Percentiles rank a stretch among this genome's conserved stretches.
Evolutionary conservation across 2,797 vertebrate genomes (phyloP).

Genomic region (Pangasius larnaudii): DNA sequence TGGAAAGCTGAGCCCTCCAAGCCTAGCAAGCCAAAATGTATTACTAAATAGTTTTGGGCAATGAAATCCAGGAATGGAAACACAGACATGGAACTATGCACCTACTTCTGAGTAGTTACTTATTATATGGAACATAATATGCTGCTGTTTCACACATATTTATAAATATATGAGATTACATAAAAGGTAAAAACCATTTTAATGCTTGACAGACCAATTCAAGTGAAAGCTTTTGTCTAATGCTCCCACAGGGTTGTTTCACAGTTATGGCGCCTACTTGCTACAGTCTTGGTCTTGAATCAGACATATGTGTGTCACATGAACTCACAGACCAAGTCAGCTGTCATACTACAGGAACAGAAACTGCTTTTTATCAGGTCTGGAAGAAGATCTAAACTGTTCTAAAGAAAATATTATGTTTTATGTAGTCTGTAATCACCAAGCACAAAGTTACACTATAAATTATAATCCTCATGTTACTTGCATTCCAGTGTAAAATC

Average conservation of each 20-base stretch:
- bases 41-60: slow-evolving; percentile 26
- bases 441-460: slow-evolving; percentile 46
- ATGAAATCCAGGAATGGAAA: slow-evolving; percentile 4
- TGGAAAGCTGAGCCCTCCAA: slow-evolving; percentile 16
- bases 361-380: background rate
- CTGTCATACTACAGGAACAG: background rate
- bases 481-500: slow-evolving; percentile 50
- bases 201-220: slow-evolving; percentile 13
- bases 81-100: background rate
- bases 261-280: background rate
- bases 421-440: slow-evolving; percentile 34
- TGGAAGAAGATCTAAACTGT: background rate
- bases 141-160: background rate
- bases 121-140: background rate
- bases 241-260: background rate
- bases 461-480: slow-evolving; percentile 47
- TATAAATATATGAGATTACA: background rate
- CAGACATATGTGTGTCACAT: background rate
- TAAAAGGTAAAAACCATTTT: background rate
- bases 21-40: slow-evolving; percentile 17
- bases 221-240: background rate
- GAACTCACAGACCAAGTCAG: background rate
- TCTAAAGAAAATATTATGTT: slow-evolving; percentile 10
- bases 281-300: slow-evolving; percentile 2
- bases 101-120: background rate